Evolutionary conservation across 2,888 invertebrate species (phyloP).

Genomic region (Orthosia incerta): DNA sequence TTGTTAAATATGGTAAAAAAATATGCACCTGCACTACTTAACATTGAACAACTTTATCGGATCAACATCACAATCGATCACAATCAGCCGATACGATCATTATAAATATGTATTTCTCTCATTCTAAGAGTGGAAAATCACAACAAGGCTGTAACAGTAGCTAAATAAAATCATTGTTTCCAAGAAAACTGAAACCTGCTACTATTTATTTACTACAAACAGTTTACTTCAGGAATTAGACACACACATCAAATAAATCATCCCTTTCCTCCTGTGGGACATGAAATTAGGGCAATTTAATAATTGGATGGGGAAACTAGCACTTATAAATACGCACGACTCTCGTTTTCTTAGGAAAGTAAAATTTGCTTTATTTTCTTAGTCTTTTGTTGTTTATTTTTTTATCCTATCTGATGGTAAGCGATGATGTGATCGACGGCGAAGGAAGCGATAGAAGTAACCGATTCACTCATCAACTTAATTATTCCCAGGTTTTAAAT

Average conservation of each 20-base stretch:
- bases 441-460: no score
- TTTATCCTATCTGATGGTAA: no score
- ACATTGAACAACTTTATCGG: background rate
- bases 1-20: background rate
- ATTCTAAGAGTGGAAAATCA: constrained; percentile 48
- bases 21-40: constrained; percentile 6
- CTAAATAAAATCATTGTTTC: constrained; percentile 11
- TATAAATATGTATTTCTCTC: constrained; percentile 44
- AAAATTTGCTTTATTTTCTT: background rate
- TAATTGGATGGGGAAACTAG: background rate
- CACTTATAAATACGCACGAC: background rate
- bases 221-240: constrained; percentile 18
- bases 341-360: background rate
- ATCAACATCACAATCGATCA: constrained; percentile 27
- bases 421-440: no score
- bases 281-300: constrained; percentile 4
- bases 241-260: constrained; percentile 15
- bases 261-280: background rate
- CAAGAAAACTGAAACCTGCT: constrained; percentile 31
- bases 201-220: constrained; percentile 19
- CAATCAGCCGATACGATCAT: constrained; percentile 23
- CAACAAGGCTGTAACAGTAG: constrained; percentile 18
- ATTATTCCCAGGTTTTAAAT: no score
- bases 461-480: no score
- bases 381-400: no score